Percentiles rank a stretch among this genome's conserved stretches.
phyloP scores from a whole-genome alignment of 23 tunicate genomes.

The Trididemnum miniatum region DNA sequence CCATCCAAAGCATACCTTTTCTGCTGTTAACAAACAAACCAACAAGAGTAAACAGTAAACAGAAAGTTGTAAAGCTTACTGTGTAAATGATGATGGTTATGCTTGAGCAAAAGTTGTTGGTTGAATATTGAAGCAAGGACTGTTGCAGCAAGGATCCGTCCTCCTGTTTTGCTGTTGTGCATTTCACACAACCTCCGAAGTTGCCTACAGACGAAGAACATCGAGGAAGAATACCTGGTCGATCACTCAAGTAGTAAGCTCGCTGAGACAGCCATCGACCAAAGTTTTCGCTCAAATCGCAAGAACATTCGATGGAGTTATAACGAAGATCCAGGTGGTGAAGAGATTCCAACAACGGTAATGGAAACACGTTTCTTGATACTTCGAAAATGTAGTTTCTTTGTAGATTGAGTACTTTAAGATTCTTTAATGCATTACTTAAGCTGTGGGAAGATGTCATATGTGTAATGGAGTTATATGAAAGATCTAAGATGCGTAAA shows the following conservation, averaged over 20 bases:
- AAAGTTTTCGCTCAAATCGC: conserved; percentile 1
- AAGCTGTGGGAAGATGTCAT: neutral
- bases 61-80: too few species aligned
- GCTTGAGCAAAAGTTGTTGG: neutral
- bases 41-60: neutral
- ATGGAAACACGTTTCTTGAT: neutral
- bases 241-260: neutral
- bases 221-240: neutral
- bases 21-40: neutral
- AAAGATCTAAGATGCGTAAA: neutral
- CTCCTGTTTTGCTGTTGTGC: neutral
- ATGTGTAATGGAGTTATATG: neutral
- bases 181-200: neutral
- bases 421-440: neutral
- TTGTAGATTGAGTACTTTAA: neutral
- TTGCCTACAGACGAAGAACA: neutral
- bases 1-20: neutral
- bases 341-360: neutral
- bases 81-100: too few species aligned
- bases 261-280: neutral
- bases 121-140: neutral
- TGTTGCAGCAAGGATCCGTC: neutral
- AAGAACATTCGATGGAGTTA: conserved; percentile 14
- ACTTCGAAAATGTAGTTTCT: conserved; percentile 7
- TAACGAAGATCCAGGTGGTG: neutral